Percentiles rank a stretch among this genome's conserved stretches.
Evolutionary conservation across 2,113 vertebrate species (phyloP).

Genomic region (Monopterus albus): DNA sequence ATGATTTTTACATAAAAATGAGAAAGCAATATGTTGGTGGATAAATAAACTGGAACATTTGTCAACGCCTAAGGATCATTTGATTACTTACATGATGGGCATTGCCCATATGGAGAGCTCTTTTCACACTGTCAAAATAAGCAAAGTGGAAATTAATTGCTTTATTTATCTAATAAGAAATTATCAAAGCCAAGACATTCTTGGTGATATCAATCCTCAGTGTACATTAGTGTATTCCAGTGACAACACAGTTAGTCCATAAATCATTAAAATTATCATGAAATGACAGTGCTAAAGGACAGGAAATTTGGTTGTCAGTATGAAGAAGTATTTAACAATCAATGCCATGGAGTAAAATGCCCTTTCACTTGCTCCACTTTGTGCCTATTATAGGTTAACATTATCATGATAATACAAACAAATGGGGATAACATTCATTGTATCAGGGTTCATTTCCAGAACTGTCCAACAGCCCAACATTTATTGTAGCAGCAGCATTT

Average conservation of each 20-base stretch:
- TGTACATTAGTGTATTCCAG: background rate
- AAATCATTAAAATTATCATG: background rate
- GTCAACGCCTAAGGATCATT: background rate
- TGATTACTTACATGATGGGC: slow-evolving; percentile 80
- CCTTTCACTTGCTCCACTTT: background rate
- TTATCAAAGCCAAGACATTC: background rate
- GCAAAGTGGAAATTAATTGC: slow-evolving; percentile 54
- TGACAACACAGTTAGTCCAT: background rate
- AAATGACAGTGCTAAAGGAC: too few species aligned
- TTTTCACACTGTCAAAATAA: slow-evolving; percentile 84
- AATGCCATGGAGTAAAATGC: too few species aligned
- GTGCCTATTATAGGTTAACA: too few species aligned
- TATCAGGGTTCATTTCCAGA: too few species aligned
- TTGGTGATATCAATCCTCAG: background rate
- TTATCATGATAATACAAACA: too few species aligned
- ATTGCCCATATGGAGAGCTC: slow-evolving; percentile 79
- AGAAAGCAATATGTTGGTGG: background rate
- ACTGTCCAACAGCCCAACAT: too few species aligned
- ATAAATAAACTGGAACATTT: background rate
- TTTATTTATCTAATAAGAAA: background rate
- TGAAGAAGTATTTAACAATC: background rate
- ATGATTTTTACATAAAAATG: background rate
- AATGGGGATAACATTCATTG: too few species aligned
- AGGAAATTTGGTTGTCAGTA: background rate
- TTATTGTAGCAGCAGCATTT: too few species aligned